Base-by-base conservation (phyloP, 2,113 vertebrate genomes). In the Corvus hawaiiensis region DNA sequence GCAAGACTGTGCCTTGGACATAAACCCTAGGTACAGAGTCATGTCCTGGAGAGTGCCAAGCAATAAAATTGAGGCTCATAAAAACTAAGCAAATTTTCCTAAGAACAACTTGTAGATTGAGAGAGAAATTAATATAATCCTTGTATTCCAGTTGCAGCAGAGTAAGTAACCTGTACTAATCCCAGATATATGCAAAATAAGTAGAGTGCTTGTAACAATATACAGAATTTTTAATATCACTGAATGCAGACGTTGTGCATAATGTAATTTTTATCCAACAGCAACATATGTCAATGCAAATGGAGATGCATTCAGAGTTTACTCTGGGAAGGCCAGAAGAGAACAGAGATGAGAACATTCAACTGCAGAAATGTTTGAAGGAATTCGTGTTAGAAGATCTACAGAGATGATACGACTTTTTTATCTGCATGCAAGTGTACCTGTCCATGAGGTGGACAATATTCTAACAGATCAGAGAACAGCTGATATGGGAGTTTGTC, bases 241-340 rank as follows among this genome's bases (percentile, higher is more conserved):
- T 66, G 12, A 93, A 80, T 67, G 18, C 35, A 74, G 55, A 82
- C 49, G 15, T 62, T 94, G 10, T 74, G 16, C 12, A 30, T 86
- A 77, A 94, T 56, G 14, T 28, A 23, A 44, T 85, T 93, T 90
- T 88, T 87, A 46, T 91, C 61, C 59, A 28, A 88, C 90, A 97
- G 94, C 82, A 87, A 67, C 27, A 74, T 44, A 63, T 44, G 17
- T 37, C 87, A 74, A 3, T 59, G 30, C 43, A 83, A 87, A 69
- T 71, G 87, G 72, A 94, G 63, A 56, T 49, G 19, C 5, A 52
- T 12, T 68, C 83, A 86, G 73, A 89, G 7, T 6, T 80, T 56
- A 63, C 10, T n/a, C 2, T 81, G 56, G 56, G 14, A 67, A 67
- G 46, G 64, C 5, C 22, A 61, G 79, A 93, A 88, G 64, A 78